Base-by-base conservation (phyloP, 1,140 invertebrate genomes). In the Drosophila lowei region DNA sequence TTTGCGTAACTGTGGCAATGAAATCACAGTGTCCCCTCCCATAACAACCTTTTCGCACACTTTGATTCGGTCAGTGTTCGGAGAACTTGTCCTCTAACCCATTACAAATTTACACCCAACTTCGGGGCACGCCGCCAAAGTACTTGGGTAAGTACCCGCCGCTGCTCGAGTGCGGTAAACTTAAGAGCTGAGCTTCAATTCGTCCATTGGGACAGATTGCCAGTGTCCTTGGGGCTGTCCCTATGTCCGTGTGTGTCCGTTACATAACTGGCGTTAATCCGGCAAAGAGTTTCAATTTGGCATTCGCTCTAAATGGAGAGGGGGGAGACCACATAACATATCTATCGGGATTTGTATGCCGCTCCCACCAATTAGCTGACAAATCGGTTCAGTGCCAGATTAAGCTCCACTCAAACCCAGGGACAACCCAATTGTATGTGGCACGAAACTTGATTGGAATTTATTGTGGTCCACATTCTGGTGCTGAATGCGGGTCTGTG, bases 391-490 rank as follows among this genome's bases (percentile, higher is more conserved):
- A 55, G 15, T 67, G 62, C 62, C 63, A 44, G 50, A 59, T 59
- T 74, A 71, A 57, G 70, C 79, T 65, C 28, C 38, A 48, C 68
- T 62, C 44, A 23, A 28, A 42, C 18, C 30, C 23, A 43, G 42
- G 44, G 53, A 53, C 54, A 44, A 49, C 72, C 30, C 72, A 85
- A 86, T 85, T 86, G 86, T 80, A 66, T 77, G 58, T 56, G 64
- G 77, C 77, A 57, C 81, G 77, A 62, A 80, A 71, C 64, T 70
- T 86, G 77, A 85, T 85, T 85, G 81, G 64, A 86, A 85, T 74
- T 74, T 76, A 66, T 67, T 74, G 80, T 74, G 81, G 79, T 72
- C 43, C 18, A 38, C 34, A 38, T 38, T 13, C 11, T 13, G 11
- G 34, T 11, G 1, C 9, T 3, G 30, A 34, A 34, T 34, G 30